Evolutionary conservation across 2,888 invertebrate genomes (phyloP), one percentile per base, ranked within the genome.

Genomic region (Spisula solida): DNA sequence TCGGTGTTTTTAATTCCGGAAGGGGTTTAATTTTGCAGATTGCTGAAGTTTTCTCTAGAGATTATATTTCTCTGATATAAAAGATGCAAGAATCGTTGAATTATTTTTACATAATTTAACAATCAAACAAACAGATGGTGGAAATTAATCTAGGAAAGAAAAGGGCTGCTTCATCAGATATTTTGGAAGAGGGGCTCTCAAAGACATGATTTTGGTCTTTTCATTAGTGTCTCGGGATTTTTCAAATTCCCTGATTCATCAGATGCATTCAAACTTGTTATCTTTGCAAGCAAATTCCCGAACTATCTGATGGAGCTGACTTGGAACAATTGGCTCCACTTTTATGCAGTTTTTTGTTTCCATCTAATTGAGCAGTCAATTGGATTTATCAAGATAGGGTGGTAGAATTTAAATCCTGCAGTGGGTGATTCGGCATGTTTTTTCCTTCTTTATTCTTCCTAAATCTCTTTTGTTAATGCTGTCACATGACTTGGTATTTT

Each of bases 31-130:
- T 66, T 25, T 25, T 66, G 60, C 60, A 66, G 60, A 66, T 66
- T 66, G 60, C 60, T n/a, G 25, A 66, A 66, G 20, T 66, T 66
- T 6, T 25, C n/a, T 25, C n/a, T n/a, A n/a, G 60, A 25, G 60
- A 66, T 66, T 66, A 66, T 66, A 25, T 66, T 66, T n/a, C 60
- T 25, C 25, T 25, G 25, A 66, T 16, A 51, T 51, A 66, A 66
- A 66, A 66, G 60, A 66, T 75, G 34, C 75, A 75, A 18, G 75
- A 14, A 16, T 31, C 34, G 34, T 31, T 31, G 75, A 75, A 75
- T 75, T 75, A 75, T 75, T 75, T 75, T 75, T 34, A 31, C 75
- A 75, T 75, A 75, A 75, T 75, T 75, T 75, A 75, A 75, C 75
- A 34, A 75, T 75, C 75, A 75, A 75, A 75, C 34, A 34, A 75